phyloP scores from a whole-genome alignment of 2,113 vertebrate genomes.

The Lepus europaeus region DNA sequence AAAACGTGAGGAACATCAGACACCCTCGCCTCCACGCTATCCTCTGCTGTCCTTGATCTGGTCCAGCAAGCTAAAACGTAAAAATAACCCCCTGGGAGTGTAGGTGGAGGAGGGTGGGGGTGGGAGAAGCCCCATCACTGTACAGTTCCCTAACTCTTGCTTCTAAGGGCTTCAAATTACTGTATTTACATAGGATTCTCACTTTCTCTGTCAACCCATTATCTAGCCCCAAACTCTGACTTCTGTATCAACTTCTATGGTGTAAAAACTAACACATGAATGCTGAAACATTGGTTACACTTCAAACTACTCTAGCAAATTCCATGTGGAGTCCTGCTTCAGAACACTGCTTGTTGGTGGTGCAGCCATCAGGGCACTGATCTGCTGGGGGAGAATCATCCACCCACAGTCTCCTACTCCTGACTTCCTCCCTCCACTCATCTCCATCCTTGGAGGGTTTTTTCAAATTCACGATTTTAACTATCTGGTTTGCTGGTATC shows the following conservation, averaged over 20 bases:
- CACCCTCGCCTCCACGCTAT: not conserved
- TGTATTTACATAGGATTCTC: slow-evolving; percentile 16
- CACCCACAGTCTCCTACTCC: not conserved
- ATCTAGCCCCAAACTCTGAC: not conserved
- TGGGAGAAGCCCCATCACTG: not conserved
- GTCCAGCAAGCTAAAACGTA: not conserved
- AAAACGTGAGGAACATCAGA: slow-evolving; percentile 21
- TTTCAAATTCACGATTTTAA: slow-evolving; percentile 42
- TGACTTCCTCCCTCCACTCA: not conserved
- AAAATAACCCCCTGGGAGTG: not conserved
- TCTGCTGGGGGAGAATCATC: not conserved
- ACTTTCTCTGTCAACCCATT: slow-evolving; percentile 35
- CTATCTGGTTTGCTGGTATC: not conserved
- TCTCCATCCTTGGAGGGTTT: slow-evolving; percentile 35
- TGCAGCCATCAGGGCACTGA: not conserved
- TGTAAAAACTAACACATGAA: slow-evolving; percentile 21
- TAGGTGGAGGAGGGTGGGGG: not conserved
- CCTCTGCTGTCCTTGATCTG: not conserved
- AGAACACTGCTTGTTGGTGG: not conserved
- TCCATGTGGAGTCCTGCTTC: not conserved
- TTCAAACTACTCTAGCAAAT: slow-evolving; percentile 22
- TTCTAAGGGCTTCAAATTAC: not conserved
- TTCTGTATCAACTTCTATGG: slow-evolving; percentile 55
- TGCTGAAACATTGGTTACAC: not conserved
- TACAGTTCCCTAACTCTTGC: not conserved